Evolutionary conservation across 2,888 invertebrate genomes (phyloP), one percentile per base, ranked within the genome.

Genomic region (Epinotia brunnichana): DNA sequence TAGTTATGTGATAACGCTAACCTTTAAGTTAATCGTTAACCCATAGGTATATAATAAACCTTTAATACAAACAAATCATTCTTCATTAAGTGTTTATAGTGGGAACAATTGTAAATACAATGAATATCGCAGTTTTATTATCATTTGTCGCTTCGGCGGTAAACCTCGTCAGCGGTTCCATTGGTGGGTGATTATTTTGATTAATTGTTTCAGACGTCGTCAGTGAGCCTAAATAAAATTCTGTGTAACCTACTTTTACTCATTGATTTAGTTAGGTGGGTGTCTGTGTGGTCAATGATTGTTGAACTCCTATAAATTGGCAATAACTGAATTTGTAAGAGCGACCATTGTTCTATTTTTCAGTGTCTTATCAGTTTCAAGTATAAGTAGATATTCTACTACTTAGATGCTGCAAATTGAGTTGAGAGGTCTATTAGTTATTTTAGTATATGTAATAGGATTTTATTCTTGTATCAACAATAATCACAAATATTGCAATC

Each of bases 1-100:
- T n/a, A n/a, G n/a, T n/a, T n/a, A n/a, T n/a, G 69, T 70, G 79
- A 77, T 80, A 79, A 78, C 71, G 48, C 17, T 44, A 70, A 63
- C 74, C 54, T 70, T 48, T 60, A 51, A 0, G 54, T 74, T 57
- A 68, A 73, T 73, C 48, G 19, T 60, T 29, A 56, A 63, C 19
- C 53, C 17, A 21, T 19, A 21, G n/a, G 48, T 66, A 71, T 60
- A 66, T 54, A 67, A 41, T 13, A 39, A 54, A 51, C 35, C 67
- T 21, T 24, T 39, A 2, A 35, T 15, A 67, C 48, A 48, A 60
- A 56, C 35, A n/a, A 61, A 4, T 17, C 67, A 72, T 39, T 67
- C 10, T 5, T 35, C 35, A 29, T 9, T 53, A 29, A 53, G 39
- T 19, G 3, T 19, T 39, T 24, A 4, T 24, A 59, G 59, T 17